These are phyloP conservation scores for Zoroaster sp. DNA, from an alignment of 53 echinoderm and acorn worm genomes.

Conservation along the genomic window DNA sequence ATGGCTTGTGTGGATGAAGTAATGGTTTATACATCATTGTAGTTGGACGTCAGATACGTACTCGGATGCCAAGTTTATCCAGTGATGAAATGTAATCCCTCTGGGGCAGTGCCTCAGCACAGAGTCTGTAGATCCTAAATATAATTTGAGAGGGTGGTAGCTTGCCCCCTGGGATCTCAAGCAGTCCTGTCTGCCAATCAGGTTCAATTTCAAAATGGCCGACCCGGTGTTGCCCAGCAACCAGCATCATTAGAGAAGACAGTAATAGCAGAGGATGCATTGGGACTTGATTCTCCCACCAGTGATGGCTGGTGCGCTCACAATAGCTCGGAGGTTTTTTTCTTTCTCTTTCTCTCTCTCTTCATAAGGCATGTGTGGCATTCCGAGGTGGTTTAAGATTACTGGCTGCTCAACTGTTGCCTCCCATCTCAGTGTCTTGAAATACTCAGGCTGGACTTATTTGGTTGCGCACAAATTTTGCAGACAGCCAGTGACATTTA, in stretches of 20 bases:
- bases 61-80: neutral
- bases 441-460: conserved; percentile 68
- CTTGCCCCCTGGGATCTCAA: neutral
- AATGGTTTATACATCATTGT: neutral
- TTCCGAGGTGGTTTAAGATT: conserved; percentile 69
- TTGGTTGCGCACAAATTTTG: conserved; percentile 55
- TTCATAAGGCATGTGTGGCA: conserved; percentile 57
- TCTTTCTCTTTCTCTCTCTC: neutral
- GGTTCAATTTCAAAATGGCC: conserved; percentile 13
- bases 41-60: too few relatives aligned
- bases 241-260: conserved; percentile 17
- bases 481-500: conserved; percentile 44
- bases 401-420: conserved; percentile 52
- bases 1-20: neutral
- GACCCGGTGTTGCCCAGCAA: conserved; percentile 5
- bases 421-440: conserved; percentile 38
- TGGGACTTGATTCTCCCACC: neutral
- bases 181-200: neutral
- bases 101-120: neutral
- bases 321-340: neutral
- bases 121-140: neutral
- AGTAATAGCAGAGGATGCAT: neutral
- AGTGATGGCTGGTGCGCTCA: neutral
- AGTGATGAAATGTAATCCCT: neutral
- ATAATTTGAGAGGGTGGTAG: neutral